A percentile compares a stretch with the other conserved stretches of the same genome.
Evolutionary conservation across 2,888 invertebrate genomes (phyloP).

Genomic region (Diarsia dahlii): DNA sequence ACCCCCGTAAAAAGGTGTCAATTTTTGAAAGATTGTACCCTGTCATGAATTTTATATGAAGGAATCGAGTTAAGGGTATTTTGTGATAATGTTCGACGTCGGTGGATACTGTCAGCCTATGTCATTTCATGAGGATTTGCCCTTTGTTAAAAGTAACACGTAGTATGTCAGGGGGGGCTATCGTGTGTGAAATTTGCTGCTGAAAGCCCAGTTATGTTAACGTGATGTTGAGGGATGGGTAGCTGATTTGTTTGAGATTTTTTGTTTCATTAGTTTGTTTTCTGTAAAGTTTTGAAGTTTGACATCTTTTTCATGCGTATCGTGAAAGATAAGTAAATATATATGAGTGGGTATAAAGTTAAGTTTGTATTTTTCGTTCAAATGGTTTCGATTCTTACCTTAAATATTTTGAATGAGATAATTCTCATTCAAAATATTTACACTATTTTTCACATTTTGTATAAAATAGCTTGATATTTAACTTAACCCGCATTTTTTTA

Average conservation of each 20-base stretch:
- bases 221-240: constrained; percentile 63
- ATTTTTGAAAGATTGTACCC: constrained; percentile 90
- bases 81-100: constrained; percentile 88
- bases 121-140: constrained; percentile 90
- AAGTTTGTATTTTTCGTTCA: neutral
- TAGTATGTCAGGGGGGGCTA: constrained; percentile 83
- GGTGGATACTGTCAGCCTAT: constrained; percentile 88
- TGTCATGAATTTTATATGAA: constrained; percentile 91
- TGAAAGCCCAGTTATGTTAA: constrained; percentile 72
- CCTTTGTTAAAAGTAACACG: constrained; percentile 90
- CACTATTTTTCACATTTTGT: too few species aligned
- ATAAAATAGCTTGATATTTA: neutral
- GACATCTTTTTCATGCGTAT: neutral
- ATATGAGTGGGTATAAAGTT: neutral
- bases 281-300: constrained; percentile 2
- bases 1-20: constrained; percentile 88
- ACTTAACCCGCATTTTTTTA: neutral
- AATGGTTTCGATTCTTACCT: too few species aligned
- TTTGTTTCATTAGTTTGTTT: constrained; percentile 29
- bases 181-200: constrained; percentile 82
- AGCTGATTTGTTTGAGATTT: constrained; percentile 45
- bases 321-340: neutral
- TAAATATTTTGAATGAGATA: too few species aligned
- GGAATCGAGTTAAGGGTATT: constrained; percentile 90
- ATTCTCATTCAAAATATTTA: too few species aligned